phyloP scores from a whole-genome alignment of 2,888 invertebrate genomes.

The Cosmia pyralina region DNA sequence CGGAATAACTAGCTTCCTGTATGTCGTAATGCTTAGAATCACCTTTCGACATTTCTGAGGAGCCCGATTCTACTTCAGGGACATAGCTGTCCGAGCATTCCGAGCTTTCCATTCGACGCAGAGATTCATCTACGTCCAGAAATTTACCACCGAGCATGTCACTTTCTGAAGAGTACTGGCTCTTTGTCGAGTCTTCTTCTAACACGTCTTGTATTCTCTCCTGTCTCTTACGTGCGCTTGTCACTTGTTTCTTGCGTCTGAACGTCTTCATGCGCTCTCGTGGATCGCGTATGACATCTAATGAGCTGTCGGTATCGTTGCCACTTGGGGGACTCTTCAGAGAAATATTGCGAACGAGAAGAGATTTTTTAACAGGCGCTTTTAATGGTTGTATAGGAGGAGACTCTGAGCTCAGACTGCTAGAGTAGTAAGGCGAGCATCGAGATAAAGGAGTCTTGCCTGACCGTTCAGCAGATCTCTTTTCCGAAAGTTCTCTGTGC shows the following conservation, averaged over 20 bases:
- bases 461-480: slow-evolving; percentile 83
- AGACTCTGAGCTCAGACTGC: slow-evolving; percentile 93
- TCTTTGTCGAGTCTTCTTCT: slow-evolving; percentile 88
- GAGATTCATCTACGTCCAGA: slow-evolving; percentile 83
- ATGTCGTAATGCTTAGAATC: slow-evolving; percentile 85
- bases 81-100: slow-evolving; percentile 93
- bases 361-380: slow-evolving; percentile 91
- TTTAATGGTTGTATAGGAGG: slow-evolving; percentile 92
- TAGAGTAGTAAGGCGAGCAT: slow-evolving; percentile 94
- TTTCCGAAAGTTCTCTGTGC: slow-evolving; percentile 86
- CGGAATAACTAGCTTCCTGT: slow-evolving; percentile 87
- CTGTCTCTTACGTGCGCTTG: slow-evolving; percentile 89
- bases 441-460: slow-evolving; percentile 91
- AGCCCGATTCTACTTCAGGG: slow-evolving; percentile 91
- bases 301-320: slow-evolving; percentile 93
- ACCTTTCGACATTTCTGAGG: slow-evolving; percentile 91
- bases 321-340: slow-evolving; percentile 93
- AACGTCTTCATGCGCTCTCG: slow-evolving; percentile 92
- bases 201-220: slow-evolving; percentile 90
- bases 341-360: slow-evolving; percentile 91
- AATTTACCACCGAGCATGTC: slow-evolving; percentile 83
- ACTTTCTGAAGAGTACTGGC: slow-evolving; percentile 88
- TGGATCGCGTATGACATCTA: slow-evolving; percentile 92
- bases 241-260: slow-evolving; percentile 92
- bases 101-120: slow-evolving; percentile 91